These are phyloP conservation scores for Stigmatopora nigra DNA, from an alignment of 2,113 vertebrate genomes.

Conservation along the genomic window DNA sequence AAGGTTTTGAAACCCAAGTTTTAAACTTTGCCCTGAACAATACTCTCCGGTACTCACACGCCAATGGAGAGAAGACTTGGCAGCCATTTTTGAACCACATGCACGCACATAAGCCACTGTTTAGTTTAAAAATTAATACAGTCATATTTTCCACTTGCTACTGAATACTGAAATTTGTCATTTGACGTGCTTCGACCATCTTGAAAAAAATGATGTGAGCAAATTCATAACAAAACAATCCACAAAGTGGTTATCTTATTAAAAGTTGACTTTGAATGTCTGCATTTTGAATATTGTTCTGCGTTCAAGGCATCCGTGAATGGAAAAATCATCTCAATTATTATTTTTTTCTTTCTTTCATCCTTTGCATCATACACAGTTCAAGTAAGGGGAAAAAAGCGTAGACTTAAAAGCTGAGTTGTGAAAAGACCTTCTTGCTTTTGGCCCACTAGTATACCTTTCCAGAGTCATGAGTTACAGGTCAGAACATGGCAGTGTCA, in stretches of 20 bases:
- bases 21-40: background rate
- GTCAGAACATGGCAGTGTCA: constrained; percentile 29
- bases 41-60: background rate
- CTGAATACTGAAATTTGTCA: constrained; percentile 24
- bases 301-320: constrained; percentile 44
- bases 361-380: constrained; percentile 42
- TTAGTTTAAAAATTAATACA: constrained; percentile 43
- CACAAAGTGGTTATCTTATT: constrained; percentile 9
- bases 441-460: constrained; percentile 34
- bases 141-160: constrained; percentile 53
- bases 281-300: constrained; percentile 27
- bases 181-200: background rate
- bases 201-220: constrained; percentile 19
- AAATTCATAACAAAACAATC: constrained; percentile 20
- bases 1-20: background rate
- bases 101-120: background rate
- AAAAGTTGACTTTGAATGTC: background rate
- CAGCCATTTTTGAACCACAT: background rate
- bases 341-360: constrained; percentile 43
- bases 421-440: constrained; percentile 42
- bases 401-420: constrained; percentile 30
- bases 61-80: background rate
- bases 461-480: constrained; percentile 16
- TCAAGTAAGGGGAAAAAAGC: constrained; percentile 36
- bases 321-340: constrained; percentile 53